These are phyloP conservation scores for Paracyclopina nana DNA, from an alignment of 1,140 invertebrate genomes.

Conservation along the genomic window DNA sequence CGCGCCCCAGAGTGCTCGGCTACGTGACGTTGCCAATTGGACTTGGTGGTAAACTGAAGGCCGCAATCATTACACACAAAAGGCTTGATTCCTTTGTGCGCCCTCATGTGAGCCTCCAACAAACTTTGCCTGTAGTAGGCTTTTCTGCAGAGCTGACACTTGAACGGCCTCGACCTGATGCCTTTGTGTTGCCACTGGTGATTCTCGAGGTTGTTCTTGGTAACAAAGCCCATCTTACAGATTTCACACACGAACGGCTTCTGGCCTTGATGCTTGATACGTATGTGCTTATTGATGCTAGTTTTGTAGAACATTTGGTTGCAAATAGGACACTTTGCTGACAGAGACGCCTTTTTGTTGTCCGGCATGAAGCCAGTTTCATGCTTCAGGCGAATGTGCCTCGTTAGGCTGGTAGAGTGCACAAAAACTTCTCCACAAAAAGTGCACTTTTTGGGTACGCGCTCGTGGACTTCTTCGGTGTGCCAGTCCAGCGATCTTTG, in stretches of 20 bases:
- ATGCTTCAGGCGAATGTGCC: slow-evolving; percentile 58
- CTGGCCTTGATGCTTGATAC: slow-evolving; percentile 44
- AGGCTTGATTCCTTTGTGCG: slow-evolving; percentile 15
- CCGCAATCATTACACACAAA: slow-evolving; percentile 17
- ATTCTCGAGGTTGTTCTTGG: slow-evolving; percentile 67
- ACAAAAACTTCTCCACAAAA: slow-evolving; percentile 64
- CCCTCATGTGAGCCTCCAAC: slow-evolving; percentile 12
- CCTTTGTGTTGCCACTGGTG: slow-evolving; percentile 74
- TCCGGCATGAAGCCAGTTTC: slow-evolving; percentile 48
- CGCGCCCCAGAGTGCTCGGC: slow-evolving; percentile 10
- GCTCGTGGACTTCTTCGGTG: slow-evolving; percentile 5
- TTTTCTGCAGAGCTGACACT: slow-evolving; percentile 46
- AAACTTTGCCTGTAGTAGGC: slow-evolving; percentile 9
- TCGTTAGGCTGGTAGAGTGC: slow-evolving; percentile 51
- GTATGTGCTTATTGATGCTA: slow-evolving; percentile 56
- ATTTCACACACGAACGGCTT: slow-evolving; percentile 53
- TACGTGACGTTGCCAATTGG: slow-evolving; percentile 14
- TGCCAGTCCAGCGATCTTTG: slow-evolving; percentile 15
- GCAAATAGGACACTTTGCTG: slow-evolving; percentile 56
- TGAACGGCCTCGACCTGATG: slow-evolving; percentile 57
- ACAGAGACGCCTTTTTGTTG: slow-evolving; percentile 32
- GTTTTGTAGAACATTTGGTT: slow-evolving; percentile 52
- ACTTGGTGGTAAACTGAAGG: slow-evolving; percentile 7
- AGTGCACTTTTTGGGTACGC: slow-evolving; percentile 48
- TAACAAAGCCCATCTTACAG: slow-evolving; percentile 61